Conservation (phyloP, 2,888 invertebrate species). For the Microctonus aethiopoides region DNA sequence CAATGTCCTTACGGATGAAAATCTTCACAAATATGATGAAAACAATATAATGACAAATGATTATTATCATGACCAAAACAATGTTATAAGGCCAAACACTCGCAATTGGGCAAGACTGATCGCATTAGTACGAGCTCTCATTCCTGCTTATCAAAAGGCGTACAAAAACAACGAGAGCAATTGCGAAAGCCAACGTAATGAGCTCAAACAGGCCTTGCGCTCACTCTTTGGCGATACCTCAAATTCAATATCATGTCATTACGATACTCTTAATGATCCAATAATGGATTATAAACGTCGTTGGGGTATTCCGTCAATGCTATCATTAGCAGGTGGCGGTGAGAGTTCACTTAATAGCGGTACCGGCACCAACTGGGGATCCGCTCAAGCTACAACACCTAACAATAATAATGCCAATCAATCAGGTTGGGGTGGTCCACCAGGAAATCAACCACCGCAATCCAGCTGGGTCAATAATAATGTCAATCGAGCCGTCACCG, state of each 20-base stretch:
- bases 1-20: neutral
- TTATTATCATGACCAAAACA: conserved; percentile 1
- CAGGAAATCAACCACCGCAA: conserved; percentile 55
- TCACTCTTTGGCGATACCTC: conserved; percentile 43
- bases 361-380: conserved; percentile 81
- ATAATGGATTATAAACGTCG: conserved; percentile 57
- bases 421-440: conserved; percentile 69
- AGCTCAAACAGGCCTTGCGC: conserved; percentile 54
- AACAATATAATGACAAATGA: neutral
- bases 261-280: conserved; percentile 40
- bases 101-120: conserved; percentile 44
- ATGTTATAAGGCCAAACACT: conserved; percentile 35
- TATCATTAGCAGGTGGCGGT: conserved; percentile 81
- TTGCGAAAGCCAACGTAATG: conserved; percentile 46
- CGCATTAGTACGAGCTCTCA: conserved; percentile 47
- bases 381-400: conserved; percentile 77
- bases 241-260: conserved; percentile 21
- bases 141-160: conserved; percentile 48
- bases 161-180: conserved; percentile 44
- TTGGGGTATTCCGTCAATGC: conserved; percentile 74
- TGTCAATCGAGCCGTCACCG: conserved; percentile 59
- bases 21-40: neutral
- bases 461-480: conserved; percentile 60
- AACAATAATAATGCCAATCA: conserved; percentile 71
- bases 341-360: conserved; percentile 83